Percentiles rank a stretch among this genome's conserved stretches.
These are phyloP conservation scores for Orycteropus afer DNA, from an alignment of 2,113 vertebrate species.

Conservation along the genomic window DNA sequence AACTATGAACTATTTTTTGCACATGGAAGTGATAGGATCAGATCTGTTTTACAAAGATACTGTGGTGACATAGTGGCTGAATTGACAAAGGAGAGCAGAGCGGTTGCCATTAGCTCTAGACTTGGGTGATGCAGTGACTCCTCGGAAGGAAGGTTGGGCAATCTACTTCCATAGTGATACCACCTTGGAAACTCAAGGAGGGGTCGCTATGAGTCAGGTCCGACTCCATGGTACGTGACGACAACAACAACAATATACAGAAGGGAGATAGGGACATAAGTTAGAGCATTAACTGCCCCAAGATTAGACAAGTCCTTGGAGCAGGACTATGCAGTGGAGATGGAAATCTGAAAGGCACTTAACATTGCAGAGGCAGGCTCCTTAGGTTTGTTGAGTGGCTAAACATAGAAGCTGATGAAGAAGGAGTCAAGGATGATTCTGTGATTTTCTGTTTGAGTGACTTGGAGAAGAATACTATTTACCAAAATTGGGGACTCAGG, in stretches of 20 bases:
- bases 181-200: no score
- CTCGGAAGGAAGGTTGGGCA: no score
- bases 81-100: not conserved
- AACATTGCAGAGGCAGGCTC: not conserved
- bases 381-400: not conserved
- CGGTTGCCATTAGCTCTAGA: not conserved
- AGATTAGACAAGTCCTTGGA: not conserved
- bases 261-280: not conserved
- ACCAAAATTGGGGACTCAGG: not conserved
- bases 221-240: no score
- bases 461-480: not conserved
- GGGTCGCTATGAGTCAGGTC: no score
- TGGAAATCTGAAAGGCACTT: not conserved
- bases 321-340: not conserved
- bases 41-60: not conserved
- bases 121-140: no score
- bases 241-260: no score
- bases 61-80: not conserved
- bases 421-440: not conserved
- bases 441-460: not conserved
- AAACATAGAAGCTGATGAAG: fast-evolving
- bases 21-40: not conserved
- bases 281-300: not conserved
- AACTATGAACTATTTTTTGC: not conserved
- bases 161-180: no score